A percentile compares a stretch with the other conserved stretches of the same genome.
These are phyloP conservation scores for Puffinus mauretanicus DNA, from an alignment of 2,113 vertebrate species.

Conservation along the genomic window DNA sequence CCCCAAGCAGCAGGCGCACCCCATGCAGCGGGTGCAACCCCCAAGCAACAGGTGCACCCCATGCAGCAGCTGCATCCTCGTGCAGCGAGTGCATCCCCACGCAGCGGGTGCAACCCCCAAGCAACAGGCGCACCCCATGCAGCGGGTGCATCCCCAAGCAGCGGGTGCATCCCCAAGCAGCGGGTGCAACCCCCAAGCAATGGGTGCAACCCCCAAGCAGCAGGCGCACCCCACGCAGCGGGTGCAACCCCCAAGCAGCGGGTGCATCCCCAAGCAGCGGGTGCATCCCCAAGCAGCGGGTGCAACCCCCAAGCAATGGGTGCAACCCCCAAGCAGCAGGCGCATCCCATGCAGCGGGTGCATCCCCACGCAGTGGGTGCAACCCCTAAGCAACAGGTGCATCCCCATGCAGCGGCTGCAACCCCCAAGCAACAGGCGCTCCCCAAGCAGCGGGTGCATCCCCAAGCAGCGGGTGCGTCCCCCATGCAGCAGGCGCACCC, in stretches of 20 bases:
- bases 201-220: not conserved
- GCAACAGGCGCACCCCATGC: not conserved
- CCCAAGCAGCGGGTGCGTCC: too few species aligned
- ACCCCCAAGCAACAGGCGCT: not conserved
- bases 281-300: not conserved
- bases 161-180: not conserved
- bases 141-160: not conserved
- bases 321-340: too few species aligned
- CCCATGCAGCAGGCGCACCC: too few species aligned
- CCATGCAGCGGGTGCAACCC: too few species aligned
- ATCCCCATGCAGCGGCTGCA: too few species aligned
- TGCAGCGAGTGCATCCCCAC: not conserved
- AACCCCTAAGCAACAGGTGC: not conserved
- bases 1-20: too few species aligned
- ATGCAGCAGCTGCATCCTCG: too few species aligned
- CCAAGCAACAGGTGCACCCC: too few species aligned
- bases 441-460: not conserved
- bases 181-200: not conserved
- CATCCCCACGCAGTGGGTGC: not conserved
- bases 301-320: not conserved
- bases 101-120: not conserved
- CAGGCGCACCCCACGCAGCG: not conserved
- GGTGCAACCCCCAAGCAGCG: not conserved
- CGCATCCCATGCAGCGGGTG: not conserved
- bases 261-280: not conserved